A percentile compares a stretch with the other conserved stretches of the same genome.
These are phyloP conservation scores for Sceloporus undulatus DNA, from an alignment of 2,113 vertebrate species.

Conservation along the genomic window DNA sequence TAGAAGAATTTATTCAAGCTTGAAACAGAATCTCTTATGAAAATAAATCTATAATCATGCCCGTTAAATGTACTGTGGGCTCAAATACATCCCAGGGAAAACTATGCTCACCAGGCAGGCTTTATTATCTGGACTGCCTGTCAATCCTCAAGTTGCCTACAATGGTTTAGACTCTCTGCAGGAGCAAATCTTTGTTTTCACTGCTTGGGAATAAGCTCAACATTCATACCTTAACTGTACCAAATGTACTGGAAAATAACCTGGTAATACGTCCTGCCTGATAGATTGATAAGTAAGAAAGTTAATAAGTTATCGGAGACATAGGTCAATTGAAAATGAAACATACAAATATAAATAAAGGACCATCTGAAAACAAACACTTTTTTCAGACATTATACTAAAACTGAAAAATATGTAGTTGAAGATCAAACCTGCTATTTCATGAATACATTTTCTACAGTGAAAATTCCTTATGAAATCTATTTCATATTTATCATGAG, in stretches of 20 bases:
- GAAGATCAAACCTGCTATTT: not conserved
- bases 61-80: slow-evolving; percentile 77
- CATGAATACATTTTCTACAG: not conserved
- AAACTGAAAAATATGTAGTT: slow-evolving; percentile 1
- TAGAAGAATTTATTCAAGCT: slow-evolving; percentile 78
- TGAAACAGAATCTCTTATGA: slow-evolving; percentile 85
- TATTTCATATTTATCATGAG: not conserved
- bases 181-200: slow-evolving; percentile 76
- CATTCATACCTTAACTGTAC: slow-evolving; percentile 83
- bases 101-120: slow-evolving; percentile 66
- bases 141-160: slow-evolving; percentile 80
- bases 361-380: not conserved
- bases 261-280: slow-evolving; percentile 74
- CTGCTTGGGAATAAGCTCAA: slow-evolving; percentile 81
- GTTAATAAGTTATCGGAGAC: slow-evolving; percentile 9
- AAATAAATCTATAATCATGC: slow-evolving; percentile 82
- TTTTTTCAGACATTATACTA: not conserved
- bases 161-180: slow-evolving; percentile 72
- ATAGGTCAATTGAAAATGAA: slow-evolving; percentile 46
- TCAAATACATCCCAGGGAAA: slow-evolving; percentile 76
- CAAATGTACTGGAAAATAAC: slow-evolving; percentile 86
- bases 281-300: slow-evolving; percentile 52
- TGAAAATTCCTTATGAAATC: not conserved
- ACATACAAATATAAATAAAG: not conserved
- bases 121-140: slow-evolving; percentile 81